Evolutionary conservation across 2,888 invertebrate species (phyloP).

Genomic region (Eupithecia vulgata): DNA sequence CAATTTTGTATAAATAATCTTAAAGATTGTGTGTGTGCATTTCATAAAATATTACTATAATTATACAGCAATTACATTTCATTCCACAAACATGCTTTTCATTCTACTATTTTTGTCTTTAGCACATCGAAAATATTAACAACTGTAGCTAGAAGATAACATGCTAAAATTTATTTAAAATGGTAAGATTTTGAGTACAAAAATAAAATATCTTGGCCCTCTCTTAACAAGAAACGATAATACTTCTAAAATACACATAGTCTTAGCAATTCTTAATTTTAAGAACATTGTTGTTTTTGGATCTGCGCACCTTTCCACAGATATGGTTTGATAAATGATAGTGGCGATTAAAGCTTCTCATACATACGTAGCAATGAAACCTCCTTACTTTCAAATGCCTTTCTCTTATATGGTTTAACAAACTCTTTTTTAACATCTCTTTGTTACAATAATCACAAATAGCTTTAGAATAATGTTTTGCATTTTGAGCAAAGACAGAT

Average conservation of each 20-base stretch:
- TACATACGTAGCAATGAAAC: constrained; percentile 60
- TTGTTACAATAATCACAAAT: constrained; percentile 72
- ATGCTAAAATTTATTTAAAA: neutral
- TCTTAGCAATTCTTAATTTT: constrained; percentile 5
- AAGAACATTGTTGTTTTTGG: constrained; percentile 10
- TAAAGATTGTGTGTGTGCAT: neutral
- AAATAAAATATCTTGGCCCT: neutral
- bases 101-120: neutral
- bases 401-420: constrained; percentile 65
- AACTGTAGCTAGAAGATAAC: neutral
- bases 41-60: neutral
- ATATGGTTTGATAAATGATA: constrained; percentile 64
- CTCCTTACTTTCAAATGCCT: constrained; percentile 62
- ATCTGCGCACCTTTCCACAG: constrained; percentile 50
- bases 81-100: neutral
- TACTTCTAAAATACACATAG: neutral
- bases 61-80: neutral
- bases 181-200: neutral
- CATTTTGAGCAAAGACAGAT: constrained; percentile 54
- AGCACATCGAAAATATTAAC: neutral
- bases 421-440: constrained; percentile 73
- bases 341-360: constrained; percentile 55
- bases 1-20: neutral
- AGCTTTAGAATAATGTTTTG: constrained; percentile 62
- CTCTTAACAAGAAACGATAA: neutral